These are phyloP conservation scores for Lepidurus couesii DNA, from an alignment of 1,140 invertebrate species.

Conservation along the genomic window DNA sequence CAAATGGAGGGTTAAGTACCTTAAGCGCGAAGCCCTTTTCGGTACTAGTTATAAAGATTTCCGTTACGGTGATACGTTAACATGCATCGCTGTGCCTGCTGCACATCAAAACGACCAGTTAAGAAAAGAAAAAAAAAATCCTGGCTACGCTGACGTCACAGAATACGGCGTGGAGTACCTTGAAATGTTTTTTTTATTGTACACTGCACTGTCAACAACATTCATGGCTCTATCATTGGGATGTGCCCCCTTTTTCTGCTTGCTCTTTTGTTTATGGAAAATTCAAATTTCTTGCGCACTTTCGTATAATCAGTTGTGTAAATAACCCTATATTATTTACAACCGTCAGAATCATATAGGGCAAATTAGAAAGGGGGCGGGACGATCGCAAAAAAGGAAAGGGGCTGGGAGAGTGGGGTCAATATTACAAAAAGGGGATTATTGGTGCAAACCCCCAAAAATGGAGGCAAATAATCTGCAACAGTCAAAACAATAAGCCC, in stretches of 20 bases:
- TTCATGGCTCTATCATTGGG: constrained; percentile 18
- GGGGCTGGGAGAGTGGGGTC: neutral
- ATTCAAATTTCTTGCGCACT: neutral
- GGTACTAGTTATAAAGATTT: neutral
- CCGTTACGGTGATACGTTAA: neutral
- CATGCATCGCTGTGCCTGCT: neutral
- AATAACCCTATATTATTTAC: constrained; percentile 22
- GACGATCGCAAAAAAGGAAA: neutral
- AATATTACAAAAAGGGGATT: neutral
- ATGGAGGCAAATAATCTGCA: neutral
- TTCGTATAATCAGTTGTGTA: constrained; percentile 19
- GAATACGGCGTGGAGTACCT: neutral
- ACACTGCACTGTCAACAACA: constrained; percentile 21
- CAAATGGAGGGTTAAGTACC: constrained; percentile 14
- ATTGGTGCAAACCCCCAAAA: neutral
- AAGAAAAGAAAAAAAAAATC: neutral
- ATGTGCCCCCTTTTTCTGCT: neutral
- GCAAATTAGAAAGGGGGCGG: neutral
- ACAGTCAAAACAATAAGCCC: neutral
- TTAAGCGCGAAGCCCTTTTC: neutral
- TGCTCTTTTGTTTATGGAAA: neutral
- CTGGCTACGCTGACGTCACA: neutral
- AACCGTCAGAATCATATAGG: neutral
- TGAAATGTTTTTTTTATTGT: constrained; percentile 20
- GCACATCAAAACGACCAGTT: neutral